Conservation (phyloP, 1,140 invertebrate species). For the Drosophila rhopaloa region DNA sequence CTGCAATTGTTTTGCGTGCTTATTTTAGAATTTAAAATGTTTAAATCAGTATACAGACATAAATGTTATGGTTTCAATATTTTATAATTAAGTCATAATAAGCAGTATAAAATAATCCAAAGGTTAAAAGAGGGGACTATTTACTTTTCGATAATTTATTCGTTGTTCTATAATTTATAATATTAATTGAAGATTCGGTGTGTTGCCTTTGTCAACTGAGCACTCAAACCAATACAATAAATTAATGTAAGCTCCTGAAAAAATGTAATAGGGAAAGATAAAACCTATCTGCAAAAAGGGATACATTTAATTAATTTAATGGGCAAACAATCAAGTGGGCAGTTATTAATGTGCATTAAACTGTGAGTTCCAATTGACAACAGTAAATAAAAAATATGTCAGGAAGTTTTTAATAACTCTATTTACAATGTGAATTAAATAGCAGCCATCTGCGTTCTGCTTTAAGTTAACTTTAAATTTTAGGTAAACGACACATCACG, state of each 20-base stretch:
- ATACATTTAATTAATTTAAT: conserved; percentile 40
- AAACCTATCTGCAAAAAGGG: conserved; percentile 15
- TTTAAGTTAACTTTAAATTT: conserved; percentile 17
- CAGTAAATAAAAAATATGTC: conserved; percentile 16
- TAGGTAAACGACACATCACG: background rate
- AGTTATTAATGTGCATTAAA: conserved; percentile 34
- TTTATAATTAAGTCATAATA: too few species aligned
- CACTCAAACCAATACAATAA: conserved; percentile 1
- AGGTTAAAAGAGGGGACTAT: too few species aligned
- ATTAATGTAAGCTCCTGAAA: conserved; percentile 29
- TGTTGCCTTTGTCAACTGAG: too few species aligned
- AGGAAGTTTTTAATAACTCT: conserved; percentile 6
- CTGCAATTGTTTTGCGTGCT: background rate
- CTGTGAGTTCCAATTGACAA: conserved; percentile 9
- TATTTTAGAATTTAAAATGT: too few species aligned
- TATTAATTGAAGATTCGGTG: too few species aligned
- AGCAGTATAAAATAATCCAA: too few species aligned
- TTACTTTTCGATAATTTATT: too few species aligned
- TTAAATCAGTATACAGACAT: too few species aligned
- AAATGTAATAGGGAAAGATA: conserved; percentile 36
- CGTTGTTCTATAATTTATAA: too few species aligned
- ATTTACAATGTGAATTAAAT: conserved; percentile 10
- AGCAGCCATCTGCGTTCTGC: background rate
- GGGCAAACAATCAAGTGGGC: conserved; percentile 17
- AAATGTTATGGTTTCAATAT: too few species aligned